These are phyloP conservation scores for Telmatherina bonti DNA, from an alignment of 2,797 vertebrate genomes.

Conservation along the genomic window DNA sequence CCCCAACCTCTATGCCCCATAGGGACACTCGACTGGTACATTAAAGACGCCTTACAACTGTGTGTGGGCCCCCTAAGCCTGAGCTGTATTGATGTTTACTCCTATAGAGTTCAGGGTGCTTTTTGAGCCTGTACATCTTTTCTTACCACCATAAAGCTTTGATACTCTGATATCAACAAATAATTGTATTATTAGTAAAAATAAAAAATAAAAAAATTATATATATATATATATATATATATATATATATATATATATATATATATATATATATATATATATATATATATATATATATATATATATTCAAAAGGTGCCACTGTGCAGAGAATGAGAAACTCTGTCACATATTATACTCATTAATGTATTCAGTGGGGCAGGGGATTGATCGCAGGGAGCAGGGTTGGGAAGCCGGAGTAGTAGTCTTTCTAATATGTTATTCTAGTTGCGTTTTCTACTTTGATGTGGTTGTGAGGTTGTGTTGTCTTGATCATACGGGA, in stretches of 20 bases:
- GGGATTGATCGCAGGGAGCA: conserved; percentile 41
- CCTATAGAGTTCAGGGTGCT: conserved; percentile 64
- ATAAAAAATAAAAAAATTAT: too few relatives aligned
- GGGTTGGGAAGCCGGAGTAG: conserved; percentile 60
- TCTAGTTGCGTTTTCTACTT: conserved; percentile 79
- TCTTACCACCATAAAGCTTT: conserved; percentile 74
- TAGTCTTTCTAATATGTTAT: conserved; percentile 81
- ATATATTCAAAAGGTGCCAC: conserved; percentile 80
- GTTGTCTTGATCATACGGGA: conserved; percentile 68
- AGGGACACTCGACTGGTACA: conserved; percentile 55
- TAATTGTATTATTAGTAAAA: conserved; percentile 80
- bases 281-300: conserved; percentile 48
- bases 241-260: too few relatives aligned
- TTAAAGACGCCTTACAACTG: conserved; percentile 64
- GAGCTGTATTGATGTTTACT: conserved; percentile 72
- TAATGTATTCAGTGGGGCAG: conserved; percentile 59
- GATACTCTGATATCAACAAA: conserved; percentile 76
- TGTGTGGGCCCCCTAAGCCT: conserved; percentile 40
- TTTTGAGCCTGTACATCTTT: conserved; percentile 69
- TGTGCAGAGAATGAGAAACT: conserved; percentile 77
- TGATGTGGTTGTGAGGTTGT: conserved; percentile 77
- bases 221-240: too few relatives aligned
- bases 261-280: too few relatives aligned
- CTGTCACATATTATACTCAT: conserved; percentile 78
- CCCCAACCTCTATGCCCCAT: conserved; percentile 59